phyloP scores from a whole-genome alignment of 2,888 invertebrate genomes.

The Dugesia japonica region DNA sequence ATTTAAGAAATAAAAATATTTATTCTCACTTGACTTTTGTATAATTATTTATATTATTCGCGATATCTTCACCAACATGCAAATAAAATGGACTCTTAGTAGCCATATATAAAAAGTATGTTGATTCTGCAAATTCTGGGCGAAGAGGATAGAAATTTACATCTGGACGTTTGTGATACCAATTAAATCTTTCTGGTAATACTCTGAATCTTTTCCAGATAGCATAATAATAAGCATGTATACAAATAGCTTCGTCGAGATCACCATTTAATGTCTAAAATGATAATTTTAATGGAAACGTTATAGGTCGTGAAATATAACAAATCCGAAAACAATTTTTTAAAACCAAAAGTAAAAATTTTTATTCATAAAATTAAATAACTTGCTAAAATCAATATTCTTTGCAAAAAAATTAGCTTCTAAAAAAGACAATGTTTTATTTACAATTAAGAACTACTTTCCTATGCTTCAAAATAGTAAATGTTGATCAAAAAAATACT shows the following conservation, averaged over 20 bases:
- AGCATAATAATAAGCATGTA: slow-evolving; percentile 54
- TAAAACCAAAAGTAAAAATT: no score
- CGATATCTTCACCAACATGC: slow-evolving; percentile 70
- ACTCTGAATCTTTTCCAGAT: slow-evolving; percentile 54
- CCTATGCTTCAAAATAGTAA: no score
- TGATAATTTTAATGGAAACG: no score
- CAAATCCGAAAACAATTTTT: no score
- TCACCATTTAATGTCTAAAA: slow-evolving; percentile 53
- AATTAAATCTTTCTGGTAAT: slow-evolving; percentile 51
- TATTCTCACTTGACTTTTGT: slow-evolving; percentile 56
- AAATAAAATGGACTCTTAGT: slow-evolving; percentile 87
- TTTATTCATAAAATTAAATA: no score
- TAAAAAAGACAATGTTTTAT: no score
- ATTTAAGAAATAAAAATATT: not conserved
- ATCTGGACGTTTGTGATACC: slow-evolving; percentile 43
- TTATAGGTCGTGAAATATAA: no score
- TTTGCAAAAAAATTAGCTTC: no score
- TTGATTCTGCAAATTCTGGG: slow-evolving; percentile 91
- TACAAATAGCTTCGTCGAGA: slow-evolving; percentile 56
- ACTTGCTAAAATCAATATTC: no score
- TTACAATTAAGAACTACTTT: no score
- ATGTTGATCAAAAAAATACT: no score
- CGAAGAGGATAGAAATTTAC: slow-evolving; percentile 61
- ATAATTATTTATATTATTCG: slow-evolving; percentile 72
- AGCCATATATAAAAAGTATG: slow-evolving; percentile 81